Percentiles rank a stretch among this genome's conserved stretches.
Conservation (phyloP, 1,140 invertebrate genomes). For the Druon quercuslanigerum region DNA sequence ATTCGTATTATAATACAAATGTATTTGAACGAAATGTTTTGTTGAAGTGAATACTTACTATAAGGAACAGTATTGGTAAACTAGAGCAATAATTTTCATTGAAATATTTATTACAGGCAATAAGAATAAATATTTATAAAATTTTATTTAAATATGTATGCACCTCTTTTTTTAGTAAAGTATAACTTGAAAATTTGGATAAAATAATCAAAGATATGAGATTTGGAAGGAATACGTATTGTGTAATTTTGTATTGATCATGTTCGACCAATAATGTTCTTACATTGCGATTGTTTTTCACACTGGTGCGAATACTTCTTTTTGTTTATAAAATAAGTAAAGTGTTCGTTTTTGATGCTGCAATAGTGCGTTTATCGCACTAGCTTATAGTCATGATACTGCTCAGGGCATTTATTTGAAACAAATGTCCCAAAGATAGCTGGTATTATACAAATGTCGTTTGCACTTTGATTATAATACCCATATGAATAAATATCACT, state of each 20-base stretch:
- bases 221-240: neutral
- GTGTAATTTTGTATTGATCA: neutral
- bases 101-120: too few species aligned
- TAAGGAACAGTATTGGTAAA: too few species aligned
- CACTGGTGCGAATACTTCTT: neutral
- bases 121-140: too few species aligned
- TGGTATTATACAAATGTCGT: neutral
- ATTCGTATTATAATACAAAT: too few species aligned
- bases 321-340: neutral
- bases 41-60: too few species aligned
- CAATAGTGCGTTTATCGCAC: neutral
- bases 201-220: neutral
- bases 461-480: neutral
- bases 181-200: too few species aligned
- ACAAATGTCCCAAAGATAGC: neutral
- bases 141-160: too few species aligned
- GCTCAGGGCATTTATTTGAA: neutral
- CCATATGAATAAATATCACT: constrained; percentile 7
- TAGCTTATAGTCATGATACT: neutral
- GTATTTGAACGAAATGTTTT: too few species aligned
- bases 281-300: neutral
- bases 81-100: too few species aligned
- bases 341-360: neutral
- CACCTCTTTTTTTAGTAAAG: too few species aligned
- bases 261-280: constrained; percentile 17